Evolutionary conservation across 1,140 invertebrate species (phyloP).

Genomic region (Gonatopus flavifemur): DNA sequence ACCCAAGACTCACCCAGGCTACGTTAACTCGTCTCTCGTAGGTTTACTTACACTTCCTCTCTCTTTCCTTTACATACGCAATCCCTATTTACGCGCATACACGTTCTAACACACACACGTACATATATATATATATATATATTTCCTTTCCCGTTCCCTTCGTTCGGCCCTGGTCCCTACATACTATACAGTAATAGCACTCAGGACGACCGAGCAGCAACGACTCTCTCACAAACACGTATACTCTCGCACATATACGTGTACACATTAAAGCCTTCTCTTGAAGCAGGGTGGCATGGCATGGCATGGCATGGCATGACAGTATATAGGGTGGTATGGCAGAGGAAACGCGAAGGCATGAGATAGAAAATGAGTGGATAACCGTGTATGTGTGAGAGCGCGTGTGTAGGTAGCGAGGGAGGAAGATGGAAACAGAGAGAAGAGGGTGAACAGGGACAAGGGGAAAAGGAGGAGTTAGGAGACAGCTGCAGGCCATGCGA

Average conservation of each 20-base stretch:
- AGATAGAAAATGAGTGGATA: slow-evolving; percentile 11
- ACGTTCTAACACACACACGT: too few relatives aligned
- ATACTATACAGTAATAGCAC: too few relatives aligned
- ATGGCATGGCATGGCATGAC: too few relatives aligned
- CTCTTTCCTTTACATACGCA: not conserved
- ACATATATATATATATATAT: too few relatives aligned
- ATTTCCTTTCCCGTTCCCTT: not conserved
- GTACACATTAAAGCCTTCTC: not conserved
- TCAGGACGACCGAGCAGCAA: too few relatives aligned
- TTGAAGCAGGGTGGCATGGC: too few relatives aligned
- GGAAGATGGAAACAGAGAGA: slow-evolving; percentile 9
- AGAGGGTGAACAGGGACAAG: too few relatives aligned
- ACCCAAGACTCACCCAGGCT: slow-evolving; percentile 11
- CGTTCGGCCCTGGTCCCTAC: slow-evolving; percentile 20
- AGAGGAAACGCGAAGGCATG: slow-evolving; percentile 22
- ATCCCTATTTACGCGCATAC: not conserved
- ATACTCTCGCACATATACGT: not conserved
- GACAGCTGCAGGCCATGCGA: slow-evolving; percentile 50
- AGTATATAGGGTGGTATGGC: slow-evolving; percentile 26
- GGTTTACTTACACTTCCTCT: slow-evolving; percentile 9
- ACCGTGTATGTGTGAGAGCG: slow-evolving; percentile 8
- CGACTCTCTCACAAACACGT: too few relatives aligned
- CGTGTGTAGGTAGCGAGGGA: slow-evolving; percentile 9
- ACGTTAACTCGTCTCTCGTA: slow-evolving; percentile 10
- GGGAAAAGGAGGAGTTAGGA: slow-evolving; percentile 33